phyloP scores from a whole-genome alignment of 2,113 vertebrate species.

The Sarotherodon lohbergeri region DNA sequence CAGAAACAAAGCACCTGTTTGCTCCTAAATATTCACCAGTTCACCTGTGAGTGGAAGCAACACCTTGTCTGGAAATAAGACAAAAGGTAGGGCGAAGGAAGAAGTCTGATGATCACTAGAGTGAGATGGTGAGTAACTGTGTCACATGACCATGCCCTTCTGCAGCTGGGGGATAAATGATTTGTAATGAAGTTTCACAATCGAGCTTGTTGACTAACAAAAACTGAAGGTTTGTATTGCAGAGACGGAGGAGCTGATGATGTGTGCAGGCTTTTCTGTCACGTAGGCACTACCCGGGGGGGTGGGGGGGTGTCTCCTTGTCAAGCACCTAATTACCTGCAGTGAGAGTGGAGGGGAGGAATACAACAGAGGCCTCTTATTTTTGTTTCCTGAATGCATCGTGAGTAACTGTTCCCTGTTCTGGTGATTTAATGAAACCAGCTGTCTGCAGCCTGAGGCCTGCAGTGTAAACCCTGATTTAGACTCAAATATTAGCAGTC shows the following conservation, averaged over 20 bases:
- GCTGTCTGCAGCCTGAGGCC: background rate
- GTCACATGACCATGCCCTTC: background rate
- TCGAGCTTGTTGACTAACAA: background rate
- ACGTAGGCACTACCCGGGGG: background rate
- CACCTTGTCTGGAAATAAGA: background rate
- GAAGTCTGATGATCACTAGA: background rate
- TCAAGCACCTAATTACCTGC: constrained; percentile 43
- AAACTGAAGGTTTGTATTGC: background rate
- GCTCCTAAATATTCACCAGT: background rate
- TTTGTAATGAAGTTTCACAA: background rate
- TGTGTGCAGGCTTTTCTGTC: constrained; percentile 8
- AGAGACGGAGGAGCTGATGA: background rate
- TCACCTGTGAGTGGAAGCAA: background rate
- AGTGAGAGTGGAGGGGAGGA: background rate
- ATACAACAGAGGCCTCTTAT: background rate
- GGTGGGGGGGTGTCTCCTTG: constrained; percentile 15
- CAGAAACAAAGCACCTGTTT: background rate
- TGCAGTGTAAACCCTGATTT: background rate
- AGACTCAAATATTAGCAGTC: background rate
- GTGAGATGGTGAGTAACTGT: background rate
- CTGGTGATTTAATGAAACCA: background rate
- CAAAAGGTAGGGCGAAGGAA: background rate
- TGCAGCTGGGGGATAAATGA: background rate
- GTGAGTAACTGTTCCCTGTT: background rate
- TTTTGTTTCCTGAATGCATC: background rate